Conservation (phyloP, 2,888 invertebrate genomes). For the Pyrocoelia pectoralis region DNA sequence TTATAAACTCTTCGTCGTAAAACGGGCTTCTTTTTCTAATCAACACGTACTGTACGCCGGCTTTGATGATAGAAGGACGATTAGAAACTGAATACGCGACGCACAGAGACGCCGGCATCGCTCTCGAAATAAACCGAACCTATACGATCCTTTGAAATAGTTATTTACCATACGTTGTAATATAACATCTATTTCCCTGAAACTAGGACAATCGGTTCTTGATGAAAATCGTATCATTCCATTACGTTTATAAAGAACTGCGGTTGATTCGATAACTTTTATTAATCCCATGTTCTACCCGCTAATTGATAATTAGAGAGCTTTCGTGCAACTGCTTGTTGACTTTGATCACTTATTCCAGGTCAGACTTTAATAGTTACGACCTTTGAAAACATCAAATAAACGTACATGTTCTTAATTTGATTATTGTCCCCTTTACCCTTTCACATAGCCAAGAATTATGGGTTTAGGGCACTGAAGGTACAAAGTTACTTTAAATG, state of each 20-base stretch:
- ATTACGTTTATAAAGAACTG: background rate
- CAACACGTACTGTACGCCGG: conserved; percentile 10
- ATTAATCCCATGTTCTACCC: too few species aligned
- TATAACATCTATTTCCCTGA: conserved; percentile 12
- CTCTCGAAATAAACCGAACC: conserved; percentile 21
- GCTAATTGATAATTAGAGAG: too few species aligned
- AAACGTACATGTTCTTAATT: too few species aligned
- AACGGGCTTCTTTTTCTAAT: background rate
- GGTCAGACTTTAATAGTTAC: too few species aligned
- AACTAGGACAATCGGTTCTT: conserved; percentile 21
- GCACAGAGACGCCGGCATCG: conserved; percentile 31
- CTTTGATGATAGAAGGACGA: conserved; percentile 38
- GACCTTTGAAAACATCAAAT: too few species aligned
- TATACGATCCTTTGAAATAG: conserved; percentile 15
- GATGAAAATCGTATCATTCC: background rate
- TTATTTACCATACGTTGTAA: conserved; percentile 14
- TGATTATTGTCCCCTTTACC: too few species aligned
- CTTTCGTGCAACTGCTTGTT: too few species aligned
- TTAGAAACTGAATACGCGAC: conserved; percentile 40
- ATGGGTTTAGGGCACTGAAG: too few species aligned
- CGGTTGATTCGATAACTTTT: too few species aligned
- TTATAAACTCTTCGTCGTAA: background rate
- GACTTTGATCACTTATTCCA: too few species aligned
- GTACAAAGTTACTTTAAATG: too few species aligned
- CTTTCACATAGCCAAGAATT: too few species aligned